Evolutionary conservation across 2,797 vertebrate species (phyloP), one percentile per base, ranked within the genome.

Genomic region (Anabas testudineus): DNA sequence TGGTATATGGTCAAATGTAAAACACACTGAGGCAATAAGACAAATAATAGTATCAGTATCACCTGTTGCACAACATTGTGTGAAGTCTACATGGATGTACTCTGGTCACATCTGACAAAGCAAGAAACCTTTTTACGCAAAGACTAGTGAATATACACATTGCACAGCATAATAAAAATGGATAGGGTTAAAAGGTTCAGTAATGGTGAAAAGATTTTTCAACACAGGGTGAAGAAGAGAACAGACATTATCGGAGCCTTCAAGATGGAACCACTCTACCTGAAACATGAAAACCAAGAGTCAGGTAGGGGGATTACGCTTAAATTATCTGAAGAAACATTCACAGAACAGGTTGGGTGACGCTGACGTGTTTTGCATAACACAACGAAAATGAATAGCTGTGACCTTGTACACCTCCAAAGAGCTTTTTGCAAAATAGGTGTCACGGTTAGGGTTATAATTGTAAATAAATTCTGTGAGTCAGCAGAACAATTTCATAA

Each of bases 241-340:
- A 19, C 87, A 2, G 96, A 97, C 80, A 82, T 99, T 65, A 97
- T 92, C 2, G 93, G 95, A 67, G 96, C 98, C 71, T 99, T 99
- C 89, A 98, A 97, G 76, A 72, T 99, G 75, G 97, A 99, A n/a
- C 96, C 98, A 0, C 78, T 97, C 45, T 99, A 99, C 78, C 93
- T 99, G 67, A 96, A 95, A 85, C 96, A 99, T 46, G 94, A 95
- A 67, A 96, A 99, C 71, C 95, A 99, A 82, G 96, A 98, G 53
- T 99, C 98, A 81, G 98, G 98, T 99, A 84, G 16, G 46, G 19
- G 37, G 5, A 48, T 49, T 42, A 64, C 7, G 47, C 36, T 47
- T n/a, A 7, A 13, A 57, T 37, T 3, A 51, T 59, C 48, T 66
- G 0, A 56, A 26, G 54, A 36, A 19, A 1, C 39, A 6, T 28